Conservation (phyloP, 2,888 invertebrate species). For the Euphydryas editha region DNA sequence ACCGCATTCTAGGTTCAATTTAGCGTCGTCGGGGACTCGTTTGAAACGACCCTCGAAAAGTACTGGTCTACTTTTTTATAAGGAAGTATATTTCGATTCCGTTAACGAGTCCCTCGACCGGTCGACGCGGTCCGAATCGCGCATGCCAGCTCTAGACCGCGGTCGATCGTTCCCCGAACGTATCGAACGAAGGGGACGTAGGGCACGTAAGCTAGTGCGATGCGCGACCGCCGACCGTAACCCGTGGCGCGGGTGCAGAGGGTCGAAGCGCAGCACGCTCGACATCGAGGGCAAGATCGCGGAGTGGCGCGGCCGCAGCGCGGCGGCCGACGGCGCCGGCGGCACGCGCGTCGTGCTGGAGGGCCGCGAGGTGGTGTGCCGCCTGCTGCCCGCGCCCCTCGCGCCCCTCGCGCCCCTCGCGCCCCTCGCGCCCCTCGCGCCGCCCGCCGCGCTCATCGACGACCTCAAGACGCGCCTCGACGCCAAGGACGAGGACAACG, state of each 20-base stretch:
- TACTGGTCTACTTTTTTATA: neutral
- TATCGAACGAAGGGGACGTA: no score
- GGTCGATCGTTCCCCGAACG: no score
- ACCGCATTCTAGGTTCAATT: slow-evolving; percentile 13
- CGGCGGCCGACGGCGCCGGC: slow-evolving; percentile 44
- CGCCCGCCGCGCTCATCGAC: slow-evolving; percentile 63
- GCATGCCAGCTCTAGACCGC: slow-evolving; percentile 29
- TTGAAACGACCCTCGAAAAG: slow-evolving; percentile 7
- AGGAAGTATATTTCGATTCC: neutral
- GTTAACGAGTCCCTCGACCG: slow-evolving; percentile 9
- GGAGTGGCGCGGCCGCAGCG: slow-evolving; percentile 70
- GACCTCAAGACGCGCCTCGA: slow-evolving; percentile 75
- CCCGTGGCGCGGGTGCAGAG: slow-evolving; percentile 54
- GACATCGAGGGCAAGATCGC: slow-evolving; percentile 82
- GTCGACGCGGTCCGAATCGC: slow-evolving; percentile 23
- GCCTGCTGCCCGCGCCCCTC: slow-evolving; percentile 55
- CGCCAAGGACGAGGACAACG: slow-evolving; percentile 76
- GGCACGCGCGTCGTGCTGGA: slow-evolving; percentile 61
- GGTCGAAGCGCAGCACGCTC: slow-evolving; percentile 78
- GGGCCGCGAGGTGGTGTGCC: slow-evolving; percentile 68
- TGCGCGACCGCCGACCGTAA: slow-evolving; percentile 34
- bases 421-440: slow-evolving; percentile 62
- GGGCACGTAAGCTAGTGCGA: slow-evolving; percentile 9
- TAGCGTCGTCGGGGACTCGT: slow-evolving; percentile 17
- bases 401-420: slow-evolving; percentile 37